Evolutionary conservation across 2,113 vertebrate genomes (phyloP).

Genomic region (Tamias sibiricus): DNA sequence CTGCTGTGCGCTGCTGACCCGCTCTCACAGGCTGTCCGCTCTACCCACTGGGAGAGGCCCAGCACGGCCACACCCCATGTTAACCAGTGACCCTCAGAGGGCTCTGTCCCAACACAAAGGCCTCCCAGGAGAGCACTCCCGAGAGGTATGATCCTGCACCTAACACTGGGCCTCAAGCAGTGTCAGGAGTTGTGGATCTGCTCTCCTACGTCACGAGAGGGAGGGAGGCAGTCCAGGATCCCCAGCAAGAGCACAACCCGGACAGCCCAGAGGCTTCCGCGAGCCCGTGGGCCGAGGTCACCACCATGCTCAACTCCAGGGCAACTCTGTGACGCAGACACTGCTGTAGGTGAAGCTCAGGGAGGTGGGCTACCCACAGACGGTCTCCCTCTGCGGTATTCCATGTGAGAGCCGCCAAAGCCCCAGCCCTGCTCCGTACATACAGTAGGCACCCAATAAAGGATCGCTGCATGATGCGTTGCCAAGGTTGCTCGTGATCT

Average conservation of each 20-base stretch:
- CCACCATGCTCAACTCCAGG: fast-evolving
- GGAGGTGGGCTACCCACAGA: fast-evolving
- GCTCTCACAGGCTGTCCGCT: background rate
- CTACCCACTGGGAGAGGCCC: background rate
- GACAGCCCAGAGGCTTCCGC: no score
- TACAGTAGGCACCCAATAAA: background rate
- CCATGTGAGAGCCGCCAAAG: fast-evolving
- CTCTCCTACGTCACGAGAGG: background rate
- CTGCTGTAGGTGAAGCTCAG: fast-evolving
- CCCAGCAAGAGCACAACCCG: no score
- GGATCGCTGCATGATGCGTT: fast-evolving
- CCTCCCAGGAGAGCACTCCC: background rate
- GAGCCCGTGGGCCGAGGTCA: background rate
- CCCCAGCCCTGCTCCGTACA: background rate
- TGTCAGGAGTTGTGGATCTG: fast-evolving
- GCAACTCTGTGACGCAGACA: fast-evolving
- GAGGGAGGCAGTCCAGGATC: background rate
- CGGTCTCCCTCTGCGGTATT: background rate
- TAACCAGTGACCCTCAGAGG: background rate
- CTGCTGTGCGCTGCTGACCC: background rate
- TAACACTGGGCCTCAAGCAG: background rate
- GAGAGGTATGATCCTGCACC: background rate
- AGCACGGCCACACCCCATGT: background rate
- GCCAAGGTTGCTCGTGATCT: background rate
- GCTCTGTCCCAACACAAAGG: no score